Conservation (phyloP, 2,113 vertebrate species). For the Myotis davidii region DNA sequence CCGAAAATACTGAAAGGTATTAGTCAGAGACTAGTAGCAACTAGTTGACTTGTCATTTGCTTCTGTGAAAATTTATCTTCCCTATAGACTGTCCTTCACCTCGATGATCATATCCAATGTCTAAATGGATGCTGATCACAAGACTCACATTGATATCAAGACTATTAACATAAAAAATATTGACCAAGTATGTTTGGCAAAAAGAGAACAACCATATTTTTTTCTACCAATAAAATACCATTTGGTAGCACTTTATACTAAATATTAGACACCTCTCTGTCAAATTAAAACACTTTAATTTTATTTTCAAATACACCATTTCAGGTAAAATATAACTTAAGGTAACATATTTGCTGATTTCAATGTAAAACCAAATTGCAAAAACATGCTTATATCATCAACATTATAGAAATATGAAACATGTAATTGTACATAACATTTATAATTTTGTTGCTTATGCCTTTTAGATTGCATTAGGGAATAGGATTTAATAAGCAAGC, state of each 20-base stretch:
- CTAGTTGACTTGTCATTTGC: background rate
- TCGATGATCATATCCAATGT: background rate
- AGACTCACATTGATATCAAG: background rate
- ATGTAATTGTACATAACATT: background rate
- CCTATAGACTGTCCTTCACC: background rate
- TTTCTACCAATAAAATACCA: background rate
- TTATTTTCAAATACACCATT: background rate
- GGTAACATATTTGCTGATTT: background rate
- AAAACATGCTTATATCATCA: background rate
- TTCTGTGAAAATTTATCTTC: background rate
- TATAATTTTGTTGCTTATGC: background rate
- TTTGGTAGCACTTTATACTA: background rate
- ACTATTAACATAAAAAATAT: background rate
- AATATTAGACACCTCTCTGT: background rate
- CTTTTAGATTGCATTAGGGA: background rate
- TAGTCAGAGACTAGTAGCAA: background rate
- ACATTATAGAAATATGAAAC: conserved; percentile 10
- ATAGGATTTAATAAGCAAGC: background rate
- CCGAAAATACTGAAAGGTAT: background rate
- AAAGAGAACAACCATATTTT: background rate
- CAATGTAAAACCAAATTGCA: background rate
- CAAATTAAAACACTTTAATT: background rate
- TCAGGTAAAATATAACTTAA: background rate
- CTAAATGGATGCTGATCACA: background rate
- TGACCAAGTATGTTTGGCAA: background rate